Evolutionary conservation across 1,140 invertebrate species (phyloP).

Genomic region (Lordiphosa clarofinis): DNA sequence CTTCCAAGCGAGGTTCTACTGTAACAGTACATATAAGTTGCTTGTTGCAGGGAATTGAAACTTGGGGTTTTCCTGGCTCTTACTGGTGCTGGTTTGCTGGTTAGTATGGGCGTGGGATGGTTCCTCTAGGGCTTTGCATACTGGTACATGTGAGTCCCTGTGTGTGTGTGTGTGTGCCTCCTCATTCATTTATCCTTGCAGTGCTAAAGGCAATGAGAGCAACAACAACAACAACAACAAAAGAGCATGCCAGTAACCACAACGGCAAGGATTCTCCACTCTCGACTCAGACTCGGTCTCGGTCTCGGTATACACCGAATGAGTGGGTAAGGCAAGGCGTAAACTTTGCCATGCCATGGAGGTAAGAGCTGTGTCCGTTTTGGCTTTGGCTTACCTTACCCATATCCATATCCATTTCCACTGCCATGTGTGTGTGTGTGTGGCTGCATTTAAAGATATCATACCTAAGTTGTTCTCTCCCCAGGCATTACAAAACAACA

Average conservation of each 20-base stretch:
- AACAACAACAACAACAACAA: conserved; percentile 47
- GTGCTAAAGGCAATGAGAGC: conserved; percentile 52
- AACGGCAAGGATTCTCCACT: conserved; percentile 54
- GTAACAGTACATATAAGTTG: conserved; percentile 36
- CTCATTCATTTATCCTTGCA: conserved; percentile 78
- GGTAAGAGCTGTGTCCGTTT: conserved; percentile 61
- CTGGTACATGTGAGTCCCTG: conserved; percentile 30
- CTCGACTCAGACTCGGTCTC: conserved; percentile 2
- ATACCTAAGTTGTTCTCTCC: conserved; percentile 65
- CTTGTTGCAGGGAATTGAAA: conserved; percentile 37
- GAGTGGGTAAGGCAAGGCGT: conserved; percentile 11
- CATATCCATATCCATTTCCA: conserved; percentile 13
- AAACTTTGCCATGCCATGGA: conserved; percentile 44
- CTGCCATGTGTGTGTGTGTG: conserved; percentile 8
- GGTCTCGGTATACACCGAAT: conserved; percentile 28
- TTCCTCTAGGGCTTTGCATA: conserved; percentile 48
- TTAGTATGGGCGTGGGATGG: conserved; percentile 15
- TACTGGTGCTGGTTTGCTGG: conserved; percentile 5
- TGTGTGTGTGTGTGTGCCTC: conserved; percentile 46
- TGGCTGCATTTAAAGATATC: conserved; percentile 76
- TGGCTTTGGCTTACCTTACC: conserved; percentile 48
- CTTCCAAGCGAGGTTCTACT: not conserved
- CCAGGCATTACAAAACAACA: conserved; percentile 58
- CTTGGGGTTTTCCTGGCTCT: conserved; percentile 32
- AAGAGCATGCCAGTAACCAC: conserved; percentile 67